Base-by-base conservation (phyloP, 2,888 invertebrate genomes). In the Archips crataeganus region DNA sequence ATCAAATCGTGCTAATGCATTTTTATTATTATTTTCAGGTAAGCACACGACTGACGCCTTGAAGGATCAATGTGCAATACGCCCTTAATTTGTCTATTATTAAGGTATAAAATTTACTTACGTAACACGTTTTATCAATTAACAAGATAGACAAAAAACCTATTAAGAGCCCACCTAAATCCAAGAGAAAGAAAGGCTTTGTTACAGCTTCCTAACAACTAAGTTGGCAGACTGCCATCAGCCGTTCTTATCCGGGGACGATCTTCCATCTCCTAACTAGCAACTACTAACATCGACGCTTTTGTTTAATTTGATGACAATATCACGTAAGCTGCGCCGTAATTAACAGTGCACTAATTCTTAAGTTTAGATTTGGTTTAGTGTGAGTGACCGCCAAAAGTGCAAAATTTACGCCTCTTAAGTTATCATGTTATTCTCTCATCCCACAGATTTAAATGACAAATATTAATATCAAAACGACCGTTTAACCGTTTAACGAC, bases 171-270 rank as follows among this genome's bases (percentile, higher is more conserved):
- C 66, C 57, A 73, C 51, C 67, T 54, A 68, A 67, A 60, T 59
- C 68, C 47, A 49, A 68, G 63, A 36, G 67, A 60, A 75, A 60
- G 65, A 69, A 75, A 70, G 74, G 75, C 71, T 66, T 63, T 66
- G 69, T 60, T 51, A 45, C 49, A 39, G 47, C 51, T 65, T 63
- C 69, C 71, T 75, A 65, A 73, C 75, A 75, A 68, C 75, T 45
- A 39, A 68, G 59, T 72, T 76, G 76, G 76, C 77, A 60, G 32
- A 32, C 71, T 76, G 77, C 77, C 76, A 76, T 63, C 54, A 64
- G 23, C 3, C 34, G 57, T 59, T 32, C 51, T 3, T 42, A 51
- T 11, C 23, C 8, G 32, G 36, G 4, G 39, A 39, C 59, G 9
- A 57, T 39, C 57, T 63, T 49, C n/a, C 47, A 49, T 63, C 36